Evolutionary conservation across 2,113 vertebrate genomes (phyloP), one percentile per base, ranked within the genome.

Genomic region (Xenotilapia longispinis): DNA sequence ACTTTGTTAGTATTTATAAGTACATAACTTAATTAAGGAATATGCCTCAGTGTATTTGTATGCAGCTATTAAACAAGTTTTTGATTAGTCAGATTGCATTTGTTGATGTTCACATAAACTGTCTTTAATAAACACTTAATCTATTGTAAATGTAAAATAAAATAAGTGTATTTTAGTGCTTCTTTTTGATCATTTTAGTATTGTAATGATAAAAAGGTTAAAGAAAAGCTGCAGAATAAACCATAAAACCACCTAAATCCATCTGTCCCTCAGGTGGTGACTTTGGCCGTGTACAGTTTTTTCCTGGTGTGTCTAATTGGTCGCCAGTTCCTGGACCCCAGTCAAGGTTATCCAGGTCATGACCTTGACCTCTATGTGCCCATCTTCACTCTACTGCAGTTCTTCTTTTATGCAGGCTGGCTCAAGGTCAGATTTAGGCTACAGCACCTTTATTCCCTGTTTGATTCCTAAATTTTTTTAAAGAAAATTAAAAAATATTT

Each of bases 341-440:
- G 88, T 6, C 97, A 97, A 93, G 97, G 97, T 58, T 98, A 98
- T 82, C 93, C 94, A 1, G 98, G 97, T 55, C 97, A 99, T 5
- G 97, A 97, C 75, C 96, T 99, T 10, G 98, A 99, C 93, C 97
- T 99, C 42, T 98, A 96, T 2, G 88, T 99, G 7, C 98, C 98
- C 3, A 95, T 99, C 88, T 99, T 99, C 94, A 99, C 98, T n/a
- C 91, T 99, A 58, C 95, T 99, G 3, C 98, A 99, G 94, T 98
- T 99, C 95, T 99, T 99, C 94, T 99, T 99, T 94, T 99, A 99
- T 2, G 97, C 97, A 0, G 98, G 98, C 9, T 99, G 98, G 98
- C 97, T 99, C 58, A 99, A 99, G 98, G 98, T 98, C 80, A 91
- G 89, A 60, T 7, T 19, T n/a, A 38, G 11, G 40, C 55, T 28